Conservation (phyloP, 2,113 vertebrate genomes). For the Tachysurus vachellii region DNA sequence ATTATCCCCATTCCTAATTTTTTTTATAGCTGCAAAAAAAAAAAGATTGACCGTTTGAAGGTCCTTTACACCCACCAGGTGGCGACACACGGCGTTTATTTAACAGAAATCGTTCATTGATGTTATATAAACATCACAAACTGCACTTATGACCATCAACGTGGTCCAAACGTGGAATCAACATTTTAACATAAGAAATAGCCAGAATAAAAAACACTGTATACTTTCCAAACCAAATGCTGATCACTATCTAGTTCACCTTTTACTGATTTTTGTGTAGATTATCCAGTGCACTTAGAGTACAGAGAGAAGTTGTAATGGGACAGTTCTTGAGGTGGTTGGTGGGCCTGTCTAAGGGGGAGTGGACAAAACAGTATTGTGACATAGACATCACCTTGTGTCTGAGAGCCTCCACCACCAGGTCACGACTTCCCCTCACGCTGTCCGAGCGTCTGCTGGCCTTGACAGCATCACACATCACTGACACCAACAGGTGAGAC, state of each 20-base stretch:
- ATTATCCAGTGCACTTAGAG: not conserved
- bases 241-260: not conserved
- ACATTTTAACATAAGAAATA: not conserved
- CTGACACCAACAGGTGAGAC: constrained; percentile 71
- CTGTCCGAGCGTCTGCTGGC: constrained; percentile 52
- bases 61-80: not conserved
- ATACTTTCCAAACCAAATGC: not conserved
- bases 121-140: not conserved
- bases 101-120: not conserved
- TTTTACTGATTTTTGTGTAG: not conserved
- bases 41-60: not conserved
- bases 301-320: not conserved
- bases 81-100: not conserved
- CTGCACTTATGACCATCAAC: not conserved
- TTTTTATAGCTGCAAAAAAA: not conserved
- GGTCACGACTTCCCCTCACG: constrained; percentile 59
- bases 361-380: not conserved
- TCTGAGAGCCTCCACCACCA: constrained; percentile 74
- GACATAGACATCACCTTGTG: constrained; percentile 64
- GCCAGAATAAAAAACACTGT: not conserved
- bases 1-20: not conserved
- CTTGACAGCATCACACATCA: constrained; percentile 68
- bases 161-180: not conserved
- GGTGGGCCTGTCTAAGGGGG: not conserved
- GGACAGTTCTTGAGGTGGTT: not conserved